A percentile compares a stretch with the other conserved stretches of the same genome.
phyloP scores from a whole-genome alignment of 2,888 invertebrate genomes.

The Salticus scenicus region DNA sequence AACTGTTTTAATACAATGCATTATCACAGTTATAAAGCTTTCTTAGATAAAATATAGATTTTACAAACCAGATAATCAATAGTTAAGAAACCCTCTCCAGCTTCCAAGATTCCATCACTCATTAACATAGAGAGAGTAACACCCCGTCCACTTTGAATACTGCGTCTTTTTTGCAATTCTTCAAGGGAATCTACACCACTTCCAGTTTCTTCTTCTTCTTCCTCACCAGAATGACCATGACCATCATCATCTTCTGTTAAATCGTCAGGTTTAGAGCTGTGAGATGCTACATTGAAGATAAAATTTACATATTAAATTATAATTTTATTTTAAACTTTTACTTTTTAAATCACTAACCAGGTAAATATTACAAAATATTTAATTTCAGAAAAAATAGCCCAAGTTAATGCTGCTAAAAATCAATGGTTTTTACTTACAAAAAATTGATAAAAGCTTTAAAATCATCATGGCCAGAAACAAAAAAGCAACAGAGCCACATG shows the following conservation, averaged over 20 bases:
- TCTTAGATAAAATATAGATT: no score
- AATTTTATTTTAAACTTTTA: no score
- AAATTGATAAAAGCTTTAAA: no score
- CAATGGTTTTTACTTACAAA: no score
- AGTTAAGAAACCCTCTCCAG: constrained; percentile 89
- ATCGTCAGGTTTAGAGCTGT: constrained; percentile 59
- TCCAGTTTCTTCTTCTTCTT: constrained; percentile 56
- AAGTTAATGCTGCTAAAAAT: no score
- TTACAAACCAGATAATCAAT: constrained; percentile 87
- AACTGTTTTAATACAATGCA: no score
- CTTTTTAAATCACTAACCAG: no score
- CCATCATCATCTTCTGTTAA: constrained; percentile 57
- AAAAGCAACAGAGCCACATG: no score
- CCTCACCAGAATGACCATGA: constrained; percentile 42
- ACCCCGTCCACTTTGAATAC: constrained; percentile 68
- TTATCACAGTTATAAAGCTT: no score
- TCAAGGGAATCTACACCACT: constrained; percentile 50
- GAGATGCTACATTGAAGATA: constrained; percentile 37
- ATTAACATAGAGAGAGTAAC: constrained; percentile 89
- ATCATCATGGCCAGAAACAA: no score
- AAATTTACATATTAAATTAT: background rate
- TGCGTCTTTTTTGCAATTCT: constrained; percentile 59
- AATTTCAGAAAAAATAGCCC: no score
- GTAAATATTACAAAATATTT: no score
- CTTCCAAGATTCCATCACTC: constrained; percentile 87